Base-by-base conservation (phyloP, 2,888 invertebrate species). In the Idaea biselata region DNA sequence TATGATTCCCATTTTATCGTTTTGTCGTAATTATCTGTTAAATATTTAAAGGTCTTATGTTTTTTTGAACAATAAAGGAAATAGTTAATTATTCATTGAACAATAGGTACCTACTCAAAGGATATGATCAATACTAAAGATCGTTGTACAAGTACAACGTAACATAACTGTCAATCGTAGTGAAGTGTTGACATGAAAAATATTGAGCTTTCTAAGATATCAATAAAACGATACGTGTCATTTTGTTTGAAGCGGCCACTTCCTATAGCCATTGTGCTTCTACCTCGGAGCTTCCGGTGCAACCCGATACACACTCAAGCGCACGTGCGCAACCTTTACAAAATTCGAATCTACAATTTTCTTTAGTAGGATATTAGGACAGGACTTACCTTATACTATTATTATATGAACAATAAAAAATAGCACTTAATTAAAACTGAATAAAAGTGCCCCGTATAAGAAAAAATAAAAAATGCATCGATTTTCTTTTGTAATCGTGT, bases 191-290 rank as follows among this genome's bases (percentile, higher is more conserved):
- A 87, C 84, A 84, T 83, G 86, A 83, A 88, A 87, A 89, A 87
- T 90, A 90, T 88, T 85, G 87, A 82, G 85, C 87, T 89, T 91
- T 90, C 88, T 87, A 82, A 87, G 88, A 88, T 90, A 89, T 89
- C 90, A 86, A 91, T 91, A 89, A 89, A 91, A 89, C 88, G 91
- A 92, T 92, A 92, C 87, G 92, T 91, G 91, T 89, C 90, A 85
- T 82, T 88, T 87, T 88, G 84, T 81, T 88, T 88, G 82, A 82
- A 92, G 91, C 87, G 85, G 89, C 91, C 91, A 91, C 91, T 89
- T 92, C 92, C 92, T 90, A 89, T 81, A 75, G 76, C 86, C 86
- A 91, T 92, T 92, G 90, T 92, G 83, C 85, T 84, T 85, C 86
- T 82, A 83, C 86, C 80, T 82, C 80, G 79, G 76, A 79, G 78